These are phyloP conservation scores for Gasterosteus aculeatus DNA, from an alignment of 2,113 vertebrate species.

Conservation along the genomic window DNA sequence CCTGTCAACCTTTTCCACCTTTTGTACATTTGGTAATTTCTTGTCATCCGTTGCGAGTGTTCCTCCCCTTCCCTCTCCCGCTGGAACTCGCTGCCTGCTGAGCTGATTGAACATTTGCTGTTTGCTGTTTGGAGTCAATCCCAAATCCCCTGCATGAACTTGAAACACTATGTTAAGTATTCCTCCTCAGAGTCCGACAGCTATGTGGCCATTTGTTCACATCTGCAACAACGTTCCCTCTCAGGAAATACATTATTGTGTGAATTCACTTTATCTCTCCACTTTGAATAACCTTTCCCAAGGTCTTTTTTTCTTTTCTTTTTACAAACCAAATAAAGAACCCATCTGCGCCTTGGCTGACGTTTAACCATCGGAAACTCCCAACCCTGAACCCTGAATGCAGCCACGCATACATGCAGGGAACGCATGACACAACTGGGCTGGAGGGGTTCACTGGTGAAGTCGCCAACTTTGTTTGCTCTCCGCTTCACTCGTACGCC, in stretches of 20 bases:
- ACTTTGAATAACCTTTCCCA: slow-evolving; percentile 59
- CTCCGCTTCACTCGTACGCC: slow-evolving; percentile 29
- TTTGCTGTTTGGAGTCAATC: slow-evolving; percentile 63
- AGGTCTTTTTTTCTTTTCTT: slow-evolving; percentile 29
- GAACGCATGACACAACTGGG: not conserved
- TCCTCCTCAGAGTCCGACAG: slow-evolving; percentile 49
- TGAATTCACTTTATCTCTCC: slow-evolving; percentile 60
- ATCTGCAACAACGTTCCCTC: slow-evolving; percentile 45
- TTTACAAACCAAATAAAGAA: slow-evolving; percentile 49
- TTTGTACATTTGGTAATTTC: slow-evolving; percentile 21
- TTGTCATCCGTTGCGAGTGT: slow-evolving; percentile 4
- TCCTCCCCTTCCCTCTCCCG: slow-evolving; percentile 8
- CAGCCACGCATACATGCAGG: not conserved
- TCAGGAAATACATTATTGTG: slow-evolving; percentile 45
- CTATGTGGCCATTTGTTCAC: slow-evolving; percentile 62
- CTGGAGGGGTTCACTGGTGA: slow-evolving; percentile 28
- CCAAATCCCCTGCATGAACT: slow-evolving; percentile 61
- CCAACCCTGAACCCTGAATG: slow-evolving; percentile 11
- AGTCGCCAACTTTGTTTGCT: slow-evolving; percentile 26
- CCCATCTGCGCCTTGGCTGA: slow-evolving; percentile 38
- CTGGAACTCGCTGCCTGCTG: slow-evolving; percentile 34
- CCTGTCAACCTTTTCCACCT: slow-evolving; percentile 20
- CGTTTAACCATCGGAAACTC: slow-evolving; percentile 25
- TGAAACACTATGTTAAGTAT: slow-evolving; percentile 54
- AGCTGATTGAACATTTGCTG: slow-evolving; percentile 67